Conservation (phyloP, 2,888 invertebrate genomes). For the Ellobium chinense region DNA sequence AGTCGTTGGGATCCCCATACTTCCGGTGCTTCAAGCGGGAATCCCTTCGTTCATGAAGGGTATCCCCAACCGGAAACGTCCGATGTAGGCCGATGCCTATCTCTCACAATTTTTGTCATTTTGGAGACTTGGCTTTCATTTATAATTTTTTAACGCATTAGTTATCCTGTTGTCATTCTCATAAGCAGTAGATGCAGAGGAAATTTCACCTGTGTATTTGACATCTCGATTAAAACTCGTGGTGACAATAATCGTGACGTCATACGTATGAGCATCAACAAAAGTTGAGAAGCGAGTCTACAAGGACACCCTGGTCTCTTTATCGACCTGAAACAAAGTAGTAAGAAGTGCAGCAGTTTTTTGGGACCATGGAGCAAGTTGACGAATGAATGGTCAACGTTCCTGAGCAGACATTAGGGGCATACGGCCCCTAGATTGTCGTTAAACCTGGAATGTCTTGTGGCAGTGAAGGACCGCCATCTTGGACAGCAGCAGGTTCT, state of each 20-base stretch:
- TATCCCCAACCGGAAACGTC: constrained; percentile 60
- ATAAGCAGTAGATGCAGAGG: constrained; percentile 14
- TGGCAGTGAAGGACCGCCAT: constrained; percentile 68
- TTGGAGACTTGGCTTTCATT: constrained; percentile 18
- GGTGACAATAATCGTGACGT: constrained; percentile 62
- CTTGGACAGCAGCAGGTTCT: constrained; percentile 60
- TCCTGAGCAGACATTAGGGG: constrained; percentile 42
- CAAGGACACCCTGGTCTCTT: constrained; percentile 55
- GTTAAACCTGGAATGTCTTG: constrained; percentile 61
- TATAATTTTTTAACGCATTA: constrained; percentile 31
- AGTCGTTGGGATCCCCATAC: constrained; percentile 41
- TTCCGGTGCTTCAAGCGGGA: constrained; percentile 57
- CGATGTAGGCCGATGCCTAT: constrained; percentile 52
- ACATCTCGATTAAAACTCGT: constrained; percentile 53
- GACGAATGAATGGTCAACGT: constrained; percentile 43
- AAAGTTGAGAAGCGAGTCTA: constrained; percentile 54
- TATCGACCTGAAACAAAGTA: constrained; percentile 28
- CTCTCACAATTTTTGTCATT: constrained; percentile 20
- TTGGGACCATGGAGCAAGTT: constrained; percentile 35
- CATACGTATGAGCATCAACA: constrained; percentile 73
- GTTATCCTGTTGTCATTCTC: constrained; percentile 21
- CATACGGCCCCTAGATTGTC: constrained; percentile 40
- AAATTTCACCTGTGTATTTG: constrained; percentile 23
- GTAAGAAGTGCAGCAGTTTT: background rate
- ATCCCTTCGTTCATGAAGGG: constrained; percentile 56